Evolutionary conservation across 2,113 vertebrate species (phyloP), one percentile per base, ranked within the genome.

Genomic region (Peromyscus californicus): DNA sequence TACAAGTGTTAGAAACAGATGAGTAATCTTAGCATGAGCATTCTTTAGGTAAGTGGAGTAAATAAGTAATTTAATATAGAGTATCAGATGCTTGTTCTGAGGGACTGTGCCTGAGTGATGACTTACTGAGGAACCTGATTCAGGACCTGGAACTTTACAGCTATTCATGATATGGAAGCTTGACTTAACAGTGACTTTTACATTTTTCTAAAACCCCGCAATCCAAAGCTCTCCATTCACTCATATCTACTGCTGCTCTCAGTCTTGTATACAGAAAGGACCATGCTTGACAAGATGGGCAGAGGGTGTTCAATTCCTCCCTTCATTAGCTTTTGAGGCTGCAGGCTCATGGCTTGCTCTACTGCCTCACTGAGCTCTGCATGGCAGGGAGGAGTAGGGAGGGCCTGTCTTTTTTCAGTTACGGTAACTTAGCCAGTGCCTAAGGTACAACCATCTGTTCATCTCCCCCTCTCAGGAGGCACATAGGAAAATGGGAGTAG

Each of bases 371-470:
- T 22, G 57, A 90, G 85, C 29, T 65, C 63, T 69, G 92, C 15
- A 0, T 72, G 78, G 54, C 0, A 0, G 82, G 89, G 54, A 95
- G 78, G 85, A 76, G 82, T 59, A 26, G 85, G 89, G 57, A 93
- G 74, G 86, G 79, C 42, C 83, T 63, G 10, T 87, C 89, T 96
- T 96, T 87, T 96, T 91, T 82, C 15, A 0, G 95, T 96, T 94
- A 76, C 0, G 11, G 83, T 98, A 86, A 93, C 86, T 93, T 90
- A 96, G 96, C 94, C 95, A 94, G 94, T 87, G 94, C 94, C 95
- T 93, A 78, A 96, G 97, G 93, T 94, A 82, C 78, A 93, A 63
- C 92, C 95, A 95, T 97, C 97, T 96, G 97, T 82, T 97, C 29
- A 1, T 42, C 83, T 87, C 74, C 72, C 31, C 80, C 16, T 96